Percentiles rank a stretch among this genome's conserved stretches.
phyloP scores from a whole-genome alignment of 2,797 vertebrate genomes.

The Synanceia verrucosa region DNA sequence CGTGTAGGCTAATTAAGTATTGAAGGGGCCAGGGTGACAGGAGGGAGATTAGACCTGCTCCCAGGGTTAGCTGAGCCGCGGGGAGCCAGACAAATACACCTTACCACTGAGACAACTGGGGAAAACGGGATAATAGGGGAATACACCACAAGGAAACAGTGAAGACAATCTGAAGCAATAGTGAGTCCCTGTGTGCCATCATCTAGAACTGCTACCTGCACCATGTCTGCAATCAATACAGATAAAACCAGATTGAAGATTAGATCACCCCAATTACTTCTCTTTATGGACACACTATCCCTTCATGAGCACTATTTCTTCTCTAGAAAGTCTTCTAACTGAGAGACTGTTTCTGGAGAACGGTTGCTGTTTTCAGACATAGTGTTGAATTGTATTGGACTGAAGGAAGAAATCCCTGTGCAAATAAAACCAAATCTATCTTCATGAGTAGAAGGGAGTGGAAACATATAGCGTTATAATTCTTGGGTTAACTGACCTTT shows the following conservation, averaged over 20 bases:
- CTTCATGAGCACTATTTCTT: neutral
- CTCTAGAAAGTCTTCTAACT: neutral
- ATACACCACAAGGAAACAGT: neutral
- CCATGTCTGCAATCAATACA: neutral
- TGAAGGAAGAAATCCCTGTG: neutral
- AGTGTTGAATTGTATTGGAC: conserved; percentile 8
- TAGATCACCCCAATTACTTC: neutral
- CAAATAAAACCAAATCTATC: neutral
- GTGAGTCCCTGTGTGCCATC: neutral
- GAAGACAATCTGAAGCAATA: neutral
- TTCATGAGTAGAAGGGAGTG: neutral
- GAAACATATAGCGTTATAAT: neutral
- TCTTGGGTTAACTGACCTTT: neutral
- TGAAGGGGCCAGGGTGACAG: conserved; percentile 61
- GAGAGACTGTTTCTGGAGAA: conserved; percentile 5
- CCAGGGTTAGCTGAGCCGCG: conserved; percentile 34
- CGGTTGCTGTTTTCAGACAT: conserved; percentile 8
- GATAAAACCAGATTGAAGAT: neutral
- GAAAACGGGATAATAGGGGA: conserved; percentile 17
- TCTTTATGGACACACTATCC: conserved; percentile 5
- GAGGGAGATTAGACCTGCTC: conserved; percentile 72
- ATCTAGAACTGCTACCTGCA: conserved; percentile 1
- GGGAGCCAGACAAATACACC: conserved; percentile 43
- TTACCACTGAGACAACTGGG: conserved; percentile 22
- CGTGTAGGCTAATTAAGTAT: conserved; percentile 76